Conservation (phyloP, 2,797 vertebrate species). For the Myripristis murdjan region DNA sequence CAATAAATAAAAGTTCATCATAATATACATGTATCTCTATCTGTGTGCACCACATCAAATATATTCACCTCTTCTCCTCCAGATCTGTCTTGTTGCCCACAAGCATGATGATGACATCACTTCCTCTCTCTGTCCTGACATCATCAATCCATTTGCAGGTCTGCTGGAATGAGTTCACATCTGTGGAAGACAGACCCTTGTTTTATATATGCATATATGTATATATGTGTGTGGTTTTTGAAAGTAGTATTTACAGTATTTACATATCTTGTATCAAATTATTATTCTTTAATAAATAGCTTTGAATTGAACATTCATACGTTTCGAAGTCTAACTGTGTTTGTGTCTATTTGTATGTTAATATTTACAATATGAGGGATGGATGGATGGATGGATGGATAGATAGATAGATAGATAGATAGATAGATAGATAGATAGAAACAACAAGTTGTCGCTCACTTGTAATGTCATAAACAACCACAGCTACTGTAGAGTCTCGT, state of each 20-base stretch:
- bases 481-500: conserved; percentile 94
- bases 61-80: conserved; percentile 91
- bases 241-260: too few relatives aligned
- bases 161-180: conserved; percentile 95
- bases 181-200: conserved; percentile 75
- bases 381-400: conserved; percentile 7
- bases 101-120: conserved; percentile 96
- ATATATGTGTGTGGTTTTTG: too few relatives aligned
- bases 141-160: conserved; percentile 97
- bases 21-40: not conserved
- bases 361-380: too few relatives aligned
- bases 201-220: conserved; percentile 14
- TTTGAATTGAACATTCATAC: too few relatives aligned
- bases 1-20: not conserved
- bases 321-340: too few relatives aligned
- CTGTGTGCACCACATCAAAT: not conserved
- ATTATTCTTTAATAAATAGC: too few relatives aligned
- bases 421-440: not conserved
- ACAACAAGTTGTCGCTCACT: conserved; percentile 82
- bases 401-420: conserved; percentile 8
- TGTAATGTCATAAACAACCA: conserved; percentile 96
- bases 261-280: too few relatives aligned
- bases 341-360: too few relatives aligned
- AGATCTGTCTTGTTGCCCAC: conserved; percentile 96
- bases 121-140: conserved; percentile 95